Percentiles rank a stretch among this genome's conserved stretches.
Conservation (phyloP, 2,113 vertebrate species). For the Charina bottae region DNA sequence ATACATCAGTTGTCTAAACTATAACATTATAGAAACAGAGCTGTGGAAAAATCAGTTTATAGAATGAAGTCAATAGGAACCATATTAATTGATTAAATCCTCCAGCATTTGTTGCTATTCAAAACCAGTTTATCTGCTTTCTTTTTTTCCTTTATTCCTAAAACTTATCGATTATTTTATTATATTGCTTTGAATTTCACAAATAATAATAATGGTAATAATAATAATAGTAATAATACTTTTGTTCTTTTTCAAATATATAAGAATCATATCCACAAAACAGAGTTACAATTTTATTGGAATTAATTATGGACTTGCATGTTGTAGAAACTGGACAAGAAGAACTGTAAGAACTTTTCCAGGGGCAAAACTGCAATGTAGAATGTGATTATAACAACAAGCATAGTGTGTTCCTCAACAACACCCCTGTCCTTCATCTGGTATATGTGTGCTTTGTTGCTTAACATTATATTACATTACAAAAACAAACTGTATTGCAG, state of each 20-base stretch:
- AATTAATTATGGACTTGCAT: neutral
- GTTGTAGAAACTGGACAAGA: neutral
- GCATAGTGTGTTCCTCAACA: no score
- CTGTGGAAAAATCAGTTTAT: conserved; percentile 10
- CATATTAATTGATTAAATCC: neutral
- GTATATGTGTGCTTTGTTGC: no score
- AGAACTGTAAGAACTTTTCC: neutral
- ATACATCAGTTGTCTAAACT: neutral
- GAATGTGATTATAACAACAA: no score
- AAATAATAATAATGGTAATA: neutral
- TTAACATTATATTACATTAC: neutral
- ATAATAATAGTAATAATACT: neutral
- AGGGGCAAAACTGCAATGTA: no score
- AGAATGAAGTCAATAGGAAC: neutral
- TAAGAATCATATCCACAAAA: neutral
- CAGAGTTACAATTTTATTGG: neutral
- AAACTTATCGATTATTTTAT: neutral
- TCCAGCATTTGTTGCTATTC: neutral
- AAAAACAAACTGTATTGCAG: neutral
- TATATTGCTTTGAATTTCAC: neutral
- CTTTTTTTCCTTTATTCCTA: neutral
- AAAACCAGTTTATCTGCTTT: neutral
- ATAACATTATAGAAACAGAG: conserved; percentile 31
- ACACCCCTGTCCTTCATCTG: no score
- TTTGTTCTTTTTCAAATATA: neutral